A percentile compares a stretch with the other conserved stretches of the same genome.
Evolutionary conservation across 2,113 vertebrate genomes (phyloP).

Genomic region (Cervus canadensis): DNA sequence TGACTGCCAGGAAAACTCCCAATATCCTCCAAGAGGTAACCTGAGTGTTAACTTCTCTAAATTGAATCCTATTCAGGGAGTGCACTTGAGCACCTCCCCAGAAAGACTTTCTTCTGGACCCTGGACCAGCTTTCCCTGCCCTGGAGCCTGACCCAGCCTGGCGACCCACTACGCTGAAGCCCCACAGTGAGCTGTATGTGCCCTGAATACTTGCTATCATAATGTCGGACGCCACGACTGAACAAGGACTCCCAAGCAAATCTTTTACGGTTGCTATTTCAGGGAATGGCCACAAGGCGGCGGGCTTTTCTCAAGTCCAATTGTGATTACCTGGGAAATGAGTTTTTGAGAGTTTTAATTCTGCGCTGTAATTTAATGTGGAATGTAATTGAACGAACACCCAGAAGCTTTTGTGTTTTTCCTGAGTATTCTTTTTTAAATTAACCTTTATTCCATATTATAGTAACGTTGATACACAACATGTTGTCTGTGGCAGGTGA

Average conservation of each 20-base stretch:
- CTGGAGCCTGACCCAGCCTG: neutral
- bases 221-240: neutral
- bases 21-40: neutral
- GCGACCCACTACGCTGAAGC: neutral
- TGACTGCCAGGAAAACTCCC: neutral
- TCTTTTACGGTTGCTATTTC: neutral
- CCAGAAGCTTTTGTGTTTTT: neutral
- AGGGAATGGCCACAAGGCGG: neutral
- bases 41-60: neutral
- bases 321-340: neutral
- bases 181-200: neutral
- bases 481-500: neutral
- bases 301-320: neutral
- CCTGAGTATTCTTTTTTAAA: no score
- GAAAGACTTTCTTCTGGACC: neutral
- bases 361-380: neutral
- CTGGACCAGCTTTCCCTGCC: neutral
- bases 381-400: neutral
- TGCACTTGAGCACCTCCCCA: neutral
- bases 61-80: neutral
- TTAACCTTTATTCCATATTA: neutral
- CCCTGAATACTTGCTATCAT: neutral
- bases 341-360: neutral
- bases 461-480: neutral
- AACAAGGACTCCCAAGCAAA: neutral